phyloP scores from a whole-genome alignment of 2,797 vertebrate species.

The Pangasius macronema region DNA sequence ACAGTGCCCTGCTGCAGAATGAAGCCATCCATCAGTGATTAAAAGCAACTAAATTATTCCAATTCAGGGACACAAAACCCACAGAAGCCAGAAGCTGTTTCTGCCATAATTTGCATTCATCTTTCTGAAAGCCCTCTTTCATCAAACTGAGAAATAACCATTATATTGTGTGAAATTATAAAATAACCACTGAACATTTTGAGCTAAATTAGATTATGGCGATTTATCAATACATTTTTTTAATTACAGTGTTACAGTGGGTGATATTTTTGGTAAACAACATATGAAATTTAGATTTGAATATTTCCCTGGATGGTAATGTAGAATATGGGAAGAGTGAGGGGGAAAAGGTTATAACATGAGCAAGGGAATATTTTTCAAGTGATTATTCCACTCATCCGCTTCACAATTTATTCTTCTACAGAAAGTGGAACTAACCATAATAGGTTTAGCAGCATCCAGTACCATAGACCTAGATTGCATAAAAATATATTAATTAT shows the following conservation, averaged over 20 bases:
- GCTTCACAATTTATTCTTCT: background rate
- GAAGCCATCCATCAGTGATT: conserved; percentile 48
- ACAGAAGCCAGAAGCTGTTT: conserved; percentile 33
- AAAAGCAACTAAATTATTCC: conserved; percentile 49
- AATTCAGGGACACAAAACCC: conserved; percentile 36
- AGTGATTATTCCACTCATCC: background rate
- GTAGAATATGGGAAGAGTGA: background rate
- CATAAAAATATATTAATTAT: background rate
- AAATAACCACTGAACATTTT: background rate
- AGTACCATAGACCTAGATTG: background rate
- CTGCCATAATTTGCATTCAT: conserved; percentile 31
- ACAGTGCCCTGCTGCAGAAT: conserved; percentile 29
- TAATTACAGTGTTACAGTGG: background rate
- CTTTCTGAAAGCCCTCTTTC: conserved; percentile 1
- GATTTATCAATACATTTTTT: background rate
- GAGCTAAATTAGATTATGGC: background rate
- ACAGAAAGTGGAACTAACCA: background rate
- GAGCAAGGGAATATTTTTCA: background rate
- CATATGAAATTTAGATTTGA: background rate
- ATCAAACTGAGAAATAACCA: background rate
- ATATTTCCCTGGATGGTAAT: background rate
- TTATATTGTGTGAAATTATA: conserved; percentile 11
- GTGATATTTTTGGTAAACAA: background rate
- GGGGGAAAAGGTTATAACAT: background rate
- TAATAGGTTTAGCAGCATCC: background rate